phyloP scores from a whole-genome alignment of 2,888 invertebrate species.

The Lycophotia porphyrea region DNA sequence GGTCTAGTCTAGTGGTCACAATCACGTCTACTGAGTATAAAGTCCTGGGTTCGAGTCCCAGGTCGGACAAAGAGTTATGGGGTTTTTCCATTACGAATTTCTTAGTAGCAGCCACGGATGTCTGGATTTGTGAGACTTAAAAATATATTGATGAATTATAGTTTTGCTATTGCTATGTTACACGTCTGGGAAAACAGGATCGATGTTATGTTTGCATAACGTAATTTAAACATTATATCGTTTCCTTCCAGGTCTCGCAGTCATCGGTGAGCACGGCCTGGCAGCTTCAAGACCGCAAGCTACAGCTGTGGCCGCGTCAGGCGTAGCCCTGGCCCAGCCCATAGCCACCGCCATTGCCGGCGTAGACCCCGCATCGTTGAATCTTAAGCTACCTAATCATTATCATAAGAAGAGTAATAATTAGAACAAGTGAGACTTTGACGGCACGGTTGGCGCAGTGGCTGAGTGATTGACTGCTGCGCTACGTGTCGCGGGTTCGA shows the following conservation, averaged over 20 bases:
- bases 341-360: slow-evolving; percentile 94
- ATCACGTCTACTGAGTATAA: not conserved
- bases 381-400: slow-evolving; percentile 73
- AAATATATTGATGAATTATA: not conserved
- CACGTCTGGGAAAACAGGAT: not conserved
- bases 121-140: not conserved
- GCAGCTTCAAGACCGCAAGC: slow-evolving; percentile 93
- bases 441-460: no score
- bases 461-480: no score
- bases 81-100: not conserved
- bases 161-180: not conserved
- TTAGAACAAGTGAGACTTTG: slow-evolving; percentile 11
- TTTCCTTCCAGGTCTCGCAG: slow-evolving; percentile 89
- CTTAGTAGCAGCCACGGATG: no score
- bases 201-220: not conserved
- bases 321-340: slow-evolving; percentile 93
- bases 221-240: not conserved
- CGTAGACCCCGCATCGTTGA: slow-evolving; percentile 86
- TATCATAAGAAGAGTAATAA: slow-evolving; percentile 42
- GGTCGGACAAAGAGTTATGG: not conserved
- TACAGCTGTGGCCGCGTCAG: slow-evolving; percentile 93
- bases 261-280: slow-evolving; percentile 92
- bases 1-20: not conserved
- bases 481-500: no score
- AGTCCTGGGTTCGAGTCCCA: not conserved